Evolutionary conservation across 2,888 invertebrate genomes (phyloP).

Genomic region (Drosophila hamatofila): DNA sequence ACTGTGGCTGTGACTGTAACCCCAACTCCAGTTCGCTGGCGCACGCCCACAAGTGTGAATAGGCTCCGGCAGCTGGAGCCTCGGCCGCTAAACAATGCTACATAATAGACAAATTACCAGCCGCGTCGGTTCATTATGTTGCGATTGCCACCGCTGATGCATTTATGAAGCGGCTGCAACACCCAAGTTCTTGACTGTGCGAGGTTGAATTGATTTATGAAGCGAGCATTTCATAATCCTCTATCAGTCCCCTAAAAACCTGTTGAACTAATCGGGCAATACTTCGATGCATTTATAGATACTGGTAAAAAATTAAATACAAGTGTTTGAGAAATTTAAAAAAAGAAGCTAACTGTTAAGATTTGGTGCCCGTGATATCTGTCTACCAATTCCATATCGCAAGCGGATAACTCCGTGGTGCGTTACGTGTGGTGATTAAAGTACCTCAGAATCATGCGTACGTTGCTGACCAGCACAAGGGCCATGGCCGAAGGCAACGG

Average conservation of each 20-base stretch:
- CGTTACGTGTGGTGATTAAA: slow-evolving; percentile 22
- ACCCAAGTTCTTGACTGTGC: slow-evolving; percentile 31
- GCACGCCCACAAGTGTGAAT: slow-evolving; percentile 71
- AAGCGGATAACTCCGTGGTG: slow-evolving; percentile 38
- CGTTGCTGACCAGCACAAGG: slow-evolving; percentile 30
- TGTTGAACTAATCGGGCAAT: slow-evolving; percentile 69
- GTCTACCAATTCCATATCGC: slow-evolving; percentile 8
- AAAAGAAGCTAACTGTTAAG: slow-evolving; percentile 76
- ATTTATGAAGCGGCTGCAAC: slow-evolving; percentile 65
- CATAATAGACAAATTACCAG: slow-evolving; percentile 73
- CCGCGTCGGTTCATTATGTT: slow-evolving; percentile 68
- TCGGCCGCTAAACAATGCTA: slow-evolving; percentile 71
- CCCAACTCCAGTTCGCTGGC: slow-evolving; percentile 21
- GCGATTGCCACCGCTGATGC: slow-evolving; percentile 59
- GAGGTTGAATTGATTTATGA: slow-evolving; percentile 49
- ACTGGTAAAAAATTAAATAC: slow-evolving; percentile 29
- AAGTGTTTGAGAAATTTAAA: slow-evolving; percentile 35
- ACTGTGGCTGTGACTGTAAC: slow-evolving; percentile 32
- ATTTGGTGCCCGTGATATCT: slow-evolving; percentile 50
- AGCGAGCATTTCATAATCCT: background rate
- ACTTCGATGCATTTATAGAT: slow-evolving; percentile 54
- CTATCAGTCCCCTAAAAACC: slow-evolving; percentile 38
- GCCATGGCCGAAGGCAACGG: slow-evolving; percentile 24
- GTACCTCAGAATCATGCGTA: slow-evolving; percentile 61
- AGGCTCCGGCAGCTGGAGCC: slow-evolving; percentile 27